Evolutionary conservation across 2,888 invertebrate species (phyloP).

Genomic region (Chelonus formosanus): DNA sequence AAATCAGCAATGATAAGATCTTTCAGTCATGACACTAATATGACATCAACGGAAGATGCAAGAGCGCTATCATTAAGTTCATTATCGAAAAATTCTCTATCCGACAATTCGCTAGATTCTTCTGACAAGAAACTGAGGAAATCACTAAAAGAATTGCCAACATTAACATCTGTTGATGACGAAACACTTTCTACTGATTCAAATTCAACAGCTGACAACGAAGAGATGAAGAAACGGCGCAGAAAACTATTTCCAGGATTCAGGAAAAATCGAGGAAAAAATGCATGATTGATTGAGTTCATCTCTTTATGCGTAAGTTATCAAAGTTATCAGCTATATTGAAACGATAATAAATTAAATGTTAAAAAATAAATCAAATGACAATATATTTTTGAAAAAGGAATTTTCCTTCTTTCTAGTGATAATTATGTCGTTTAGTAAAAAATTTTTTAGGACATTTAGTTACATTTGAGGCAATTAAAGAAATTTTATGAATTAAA

Average conservation of each 20-base stretch:
- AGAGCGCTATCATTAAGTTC: slow-evolving; percentile 44
- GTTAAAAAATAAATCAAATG: too few species aligned
- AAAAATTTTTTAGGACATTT: too few species aligned
- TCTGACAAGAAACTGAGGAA: slow-evolving; percentile 42
- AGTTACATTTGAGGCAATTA: too few species aligned
- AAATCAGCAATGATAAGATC: slow-evolving; percentile 64
- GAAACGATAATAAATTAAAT: too few species aligned
- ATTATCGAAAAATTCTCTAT: slow-evolving; percentile 67
- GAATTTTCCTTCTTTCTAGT: too few species aligned
- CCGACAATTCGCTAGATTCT: slow-evolving; percentile 65
- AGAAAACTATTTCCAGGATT: slow-evolving; percentile 73
- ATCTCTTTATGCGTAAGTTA: too few species aligned
- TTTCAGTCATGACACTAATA: slow-evolving; percentile 67
- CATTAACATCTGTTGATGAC: slow-evolving; percentile 68
- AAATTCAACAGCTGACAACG: slow-evolving; percentile 71
- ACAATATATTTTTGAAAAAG: too few species aligned
- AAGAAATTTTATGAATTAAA: too few species aligned
- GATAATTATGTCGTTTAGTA: too few species aligned
- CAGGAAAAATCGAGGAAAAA: slow-evolving; percentile 67
- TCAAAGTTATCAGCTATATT: too few species aligned
- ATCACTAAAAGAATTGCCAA: slow-evolving; percentile 54
- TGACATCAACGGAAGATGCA: slow-evolving; percentile 49
- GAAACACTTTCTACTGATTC: slow-evolving; percentile 77
- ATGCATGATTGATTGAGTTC: slow-evolving; percentile 5
- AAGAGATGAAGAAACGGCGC: slow-evolving; percentile 70